Evolutionary conservation across 2,113 vertebrate genomes (phyloP).

Genomic region (Piaya cayana): DNA sequence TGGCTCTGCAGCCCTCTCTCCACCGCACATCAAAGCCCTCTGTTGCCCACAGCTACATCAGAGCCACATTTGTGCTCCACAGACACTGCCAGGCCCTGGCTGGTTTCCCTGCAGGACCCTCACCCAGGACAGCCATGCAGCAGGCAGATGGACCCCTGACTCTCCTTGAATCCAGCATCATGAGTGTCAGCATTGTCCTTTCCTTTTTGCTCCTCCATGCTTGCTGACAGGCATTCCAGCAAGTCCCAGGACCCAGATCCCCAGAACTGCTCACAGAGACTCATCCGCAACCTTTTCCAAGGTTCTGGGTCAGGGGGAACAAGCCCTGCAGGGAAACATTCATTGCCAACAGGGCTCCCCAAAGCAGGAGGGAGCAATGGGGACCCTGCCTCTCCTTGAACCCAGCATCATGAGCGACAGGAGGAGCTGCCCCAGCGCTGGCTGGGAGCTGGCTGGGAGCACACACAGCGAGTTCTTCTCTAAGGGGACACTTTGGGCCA

Average conservation of each 20-base stretch:
- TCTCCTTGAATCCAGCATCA: rapidly evolving
- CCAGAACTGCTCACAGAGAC: rapidly evolving
- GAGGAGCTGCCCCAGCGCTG: neutral
- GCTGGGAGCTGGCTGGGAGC: neutral
- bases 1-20: neutral
- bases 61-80: rapidly evolving
- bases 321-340: neutral
- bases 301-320: neutral
- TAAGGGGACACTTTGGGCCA: neutral
- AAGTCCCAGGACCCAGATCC: neutral
- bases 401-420: too few species aligned
- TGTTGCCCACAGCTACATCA: neutral
- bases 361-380: neutral
- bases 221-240: rapidly evolving
- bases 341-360: neutral
- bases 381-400: too few species aligned
- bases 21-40: neutral
- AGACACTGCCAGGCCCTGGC: neutral
- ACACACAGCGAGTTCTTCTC: neutral
- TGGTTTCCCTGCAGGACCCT: neutral
- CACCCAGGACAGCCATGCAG: neutral
- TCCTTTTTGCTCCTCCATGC: neutral
- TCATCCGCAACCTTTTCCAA: rapidly evolving
- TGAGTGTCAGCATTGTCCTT: neutral
- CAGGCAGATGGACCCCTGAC: neutral